Percentiles rank a stretch among this genome's conserved stretches.
These are phyloP conservation scores for Blastobasis lacticolella DNA, from an alignment of 2,888 invertebrate genomes.

Conservation along the genomic window DNA sequence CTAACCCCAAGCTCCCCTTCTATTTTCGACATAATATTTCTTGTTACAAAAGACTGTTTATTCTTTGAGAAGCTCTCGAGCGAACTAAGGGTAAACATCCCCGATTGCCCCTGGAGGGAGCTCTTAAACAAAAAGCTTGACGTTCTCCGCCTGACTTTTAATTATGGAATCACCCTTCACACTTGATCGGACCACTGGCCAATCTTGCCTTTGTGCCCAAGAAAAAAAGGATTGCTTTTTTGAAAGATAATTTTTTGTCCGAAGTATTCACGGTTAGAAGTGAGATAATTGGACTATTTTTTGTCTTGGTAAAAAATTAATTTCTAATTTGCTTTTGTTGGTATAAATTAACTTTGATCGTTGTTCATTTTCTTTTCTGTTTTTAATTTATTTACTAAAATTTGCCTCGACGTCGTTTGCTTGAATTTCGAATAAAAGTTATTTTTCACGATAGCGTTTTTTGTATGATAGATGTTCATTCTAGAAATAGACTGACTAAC, in stretches of 20 bases:
- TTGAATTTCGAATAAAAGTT: too few species aligned
- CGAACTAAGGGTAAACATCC: conserved; percentile 46
- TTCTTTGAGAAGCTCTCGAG: conserved; percentile 49
- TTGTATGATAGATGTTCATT: too few species aligned
- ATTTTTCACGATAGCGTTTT: too few species aligned
- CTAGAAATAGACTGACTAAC: too few species aligned
- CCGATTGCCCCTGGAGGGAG: conserved; percentile 30
- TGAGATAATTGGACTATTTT: conserved; percentile 58
- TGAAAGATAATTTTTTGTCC: conserved; percentile 28
- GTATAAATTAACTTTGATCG: conserved; percentile 2
- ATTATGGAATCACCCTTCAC: conserved; percentile 60
- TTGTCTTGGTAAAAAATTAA: conserved; percentile 18
- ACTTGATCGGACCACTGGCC: conserved; percentile 60
- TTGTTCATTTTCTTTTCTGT: too few species aligned
- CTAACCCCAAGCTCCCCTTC: conserved; percentile 3
- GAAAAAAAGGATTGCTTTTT: conserved; percentile 56
- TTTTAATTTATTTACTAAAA: too few species aligned
- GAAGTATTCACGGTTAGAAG: conserved; percentile 57
- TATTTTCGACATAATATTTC: conserved; percentile 24
- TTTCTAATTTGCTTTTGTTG: conserved; percentile 10
- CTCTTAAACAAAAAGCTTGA: conserved; percentile 35
- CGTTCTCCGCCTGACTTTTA: conserved; percentile 61
- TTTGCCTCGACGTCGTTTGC: too few species aligned
- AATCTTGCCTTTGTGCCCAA: conserved; percentile 61
- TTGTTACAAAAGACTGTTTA: conserved; percentile 34